Evolutionary conservation across 2,888 invertebrate genomes (phyloP), one percentile per base, ranked within the genome.

Genomic region (Sminthurides aquaticus): DNA sequence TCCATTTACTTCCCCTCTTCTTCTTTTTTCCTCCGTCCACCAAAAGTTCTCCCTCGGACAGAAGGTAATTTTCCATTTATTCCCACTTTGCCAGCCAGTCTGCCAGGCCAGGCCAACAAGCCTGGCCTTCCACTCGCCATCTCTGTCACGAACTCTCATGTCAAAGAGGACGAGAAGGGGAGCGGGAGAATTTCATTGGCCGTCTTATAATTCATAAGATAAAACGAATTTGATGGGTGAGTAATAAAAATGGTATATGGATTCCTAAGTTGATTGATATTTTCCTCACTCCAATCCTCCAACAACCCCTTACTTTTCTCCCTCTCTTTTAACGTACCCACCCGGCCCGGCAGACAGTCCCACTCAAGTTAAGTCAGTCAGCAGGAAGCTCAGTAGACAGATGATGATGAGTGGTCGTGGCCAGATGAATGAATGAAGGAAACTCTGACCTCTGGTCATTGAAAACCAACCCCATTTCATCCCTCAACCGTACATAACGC

Each of bases 221-320:
- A 34, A 52, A 52, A 22, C 22, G 52, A 52, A 22, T 18, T 52
- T 52, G 52, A 52, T 52, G 52, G 52, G 52, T 20, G 52, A 52
- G 52, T 20, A 52, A 52, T 52, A 52, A 52, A 52, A 52, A 22
- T 52, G 52, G 52, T 52, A 20, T 52, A 59, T 22, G 64, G 54
- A 64, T 64, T 64, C 64, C 64, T 24, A n/a, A 52, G 29, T 52
- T 64, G 64, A 64, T 64, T 64, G 64, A 59, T 64, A 64, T 64
- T 64, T 64, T 58, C 64, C 25, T 27, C 64, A 59, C 43, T 15
- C 43, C 43, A n/a, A n/a, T n/a, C n/a, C n/a, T n/a, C n/a, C n/a
- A n/a, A n/a, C 43, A 34, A 34, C 43, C 54, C 54, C 54, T 52
- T 52, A 8, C 24, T 22, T 52, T 22, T 52, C 8, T n/a, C 20